These are phyloP conservation scores for Palythoa grandis DNA, from an alignment of 92 coral and sea anemone genomes.

Conservation along the genomic window DNA sequence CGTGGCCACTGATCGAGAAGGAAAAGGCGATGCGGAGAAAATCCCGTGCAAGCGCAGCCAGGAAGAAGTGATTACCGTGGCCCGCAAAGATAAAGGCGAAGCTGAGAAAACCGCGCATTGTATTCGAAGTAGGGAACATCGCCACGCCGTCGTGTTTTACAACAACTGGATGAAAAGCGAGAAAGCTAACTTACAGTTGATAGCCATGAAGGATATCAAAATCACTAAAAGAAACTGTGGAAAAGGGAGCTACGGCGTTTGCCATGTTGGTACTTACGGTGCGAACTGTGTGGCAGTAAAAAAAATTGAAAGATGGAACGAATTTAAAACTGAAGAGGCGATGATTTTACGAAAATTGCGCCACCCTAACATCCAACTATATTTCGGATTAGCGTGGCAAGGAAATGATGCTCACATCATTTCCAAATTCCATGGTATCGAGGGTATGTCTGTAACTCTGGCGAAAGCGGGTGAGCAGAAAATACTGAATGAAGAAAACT, in stretches of 20 bases:
- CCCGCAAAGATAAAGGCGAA: background rate
- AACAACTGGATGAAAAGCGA: slow-evolving; percentile 49
- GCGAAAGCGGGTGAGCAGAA: slow-evolving; percentile 8
- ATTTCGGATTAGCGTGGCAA: slow-evolving; percentile 36
- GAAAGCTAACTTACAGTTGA: slow-evolving; percentile 12
- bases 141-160: slow-evolving; percentile 43
- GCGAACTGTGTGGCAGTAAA: slow-evolving; percentile 27
- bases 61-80: background rate
- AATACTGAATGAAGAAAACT: background rate
- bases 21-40: background rate
- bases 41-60: background rate
- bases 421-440: slow-evolving; percentile 11
- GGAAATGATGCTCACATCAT: slow-evolving; percentile 27
- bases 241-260: slow-evolving; percentile 39
- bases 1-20: background rate
- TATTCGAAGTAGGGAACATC: slow-evolving; percentile 5
- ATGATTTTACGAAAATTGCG: slow-evolving; percentile 34
- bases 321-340: slow-evolving; percentile 17
- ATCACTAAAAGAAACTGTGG: slow-evolving; percentile 30
- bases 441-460: slow-evolving; percentile 7
- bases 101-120: background rate
- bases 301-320: slow-evolving; percentile 42
- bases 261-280: slow-evolving; percentile 29
- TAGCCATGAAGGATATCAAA: slow-evolving; percentile 17
- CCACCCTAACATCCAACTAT: slow-evolving; percentile 29